phyloP scores from a whole-genome alignment of 2,797 vertebrate genomes.

The Gymnothorax reevesii region DNA sequence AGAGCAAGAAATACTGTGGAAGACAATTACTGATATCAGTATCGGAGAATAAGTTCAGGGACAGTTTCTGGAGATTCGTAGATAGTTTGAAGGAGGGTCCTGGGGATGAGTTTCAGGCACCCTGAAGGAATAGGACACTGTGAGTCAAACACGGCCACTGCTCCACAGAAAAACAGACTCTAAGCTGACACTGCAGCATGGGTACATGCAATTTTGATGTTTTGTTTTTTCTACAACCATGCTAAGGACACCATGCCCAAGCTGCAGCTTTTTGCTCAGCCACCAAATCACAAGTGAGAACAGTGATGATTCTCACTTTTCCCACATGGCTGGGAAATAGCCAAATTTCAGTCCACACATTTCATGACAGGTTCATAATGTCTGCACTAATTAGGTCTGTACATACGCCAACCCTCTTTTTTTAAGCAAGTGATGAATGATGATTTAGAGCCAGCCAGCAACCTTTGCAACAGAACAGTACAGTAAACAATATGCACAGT shows the following conservation, averaged over 20 bases:
- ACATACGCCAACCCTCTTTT: slow-evolving; percentile 10
- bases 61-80: not conserved
- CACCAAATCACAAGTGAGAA: not conserved
- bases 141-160: too few relatives aligned
- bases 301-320: not conserved
- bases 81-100: not conserved
- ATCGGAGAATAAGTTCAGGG: not conserved
- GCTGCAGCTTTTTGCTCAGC: not conserved
- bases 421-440: slow-evolving; percentile 31
- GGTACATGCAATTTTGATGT: not conserved
- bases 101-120: not conserved
- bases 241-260: not conserved
- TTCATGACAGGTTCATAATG: not conserved
- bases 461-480: slow-evolving; percentile 18
- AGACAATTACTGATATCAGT: not conserved
- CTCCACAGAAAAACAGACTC: not conserved
- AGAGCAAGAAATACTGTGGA: not conserved
- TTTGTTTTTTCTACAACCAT: not conserved
- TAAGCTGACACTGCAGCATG: slow-evolving; percentile 9
- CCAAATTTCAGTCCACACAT: not conserved
- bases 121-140: not conserved
- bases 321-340: not conserved
- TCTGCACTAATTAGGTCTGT: not conserved
- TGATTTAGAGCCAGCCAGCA: slow-evolving; percentile 35
- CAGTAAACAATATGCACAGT: not conserved